These are phyloP conservation scores for Heteromurus nitidus DNA, from an alignment of 2,888 invertebrate genomes.

Conservation along the genomic window DNA sequence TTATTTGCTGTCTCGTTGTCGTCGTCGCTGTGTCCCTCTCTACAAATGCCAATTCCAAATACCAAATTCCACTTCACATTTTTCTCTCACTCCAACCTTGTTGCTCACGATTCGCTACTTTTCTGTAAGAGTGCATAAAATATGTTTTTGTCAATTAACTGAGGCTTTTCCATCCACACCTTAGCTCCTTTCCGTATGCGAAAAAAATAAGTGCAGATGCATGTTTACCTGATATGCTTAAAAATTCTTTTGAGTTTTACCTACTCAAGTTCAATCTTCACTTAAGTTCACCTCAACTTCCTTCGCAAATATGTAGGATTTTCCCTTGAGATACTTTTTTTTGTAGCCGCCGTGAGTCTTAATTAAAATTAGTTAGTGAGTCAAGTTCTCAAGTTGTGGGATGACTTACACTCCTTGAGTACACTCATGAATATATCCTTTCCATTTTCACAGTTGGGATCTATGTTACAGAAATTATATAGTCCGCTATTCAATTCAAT, in stretches of 20 bases:
- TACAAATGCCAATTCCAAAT: not conserved
- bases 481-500: too few species aligned
- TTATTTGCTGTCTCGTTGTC: not conserved
- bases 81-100: not conserved
- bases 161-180: too few species aligned
- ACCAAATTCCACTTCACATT: not conserved
- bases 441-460: too few species aligned
- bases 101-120: not conserved
- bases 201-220: not conserved
- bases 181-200: not conserved
- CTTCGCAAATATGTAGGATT: not conserved
- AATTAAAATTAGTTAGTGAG: not conserved
- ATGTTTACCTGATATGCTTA: not conserved
- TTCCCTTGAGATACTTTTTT: constrained; percentile 7
- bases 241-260: not conserved
- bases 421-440: too few species aligned
- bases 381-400: not conserved
- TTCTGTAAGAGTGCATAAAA: too few species aligned
- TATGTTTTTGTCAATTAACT: not conserved
- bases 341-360: not conserved
- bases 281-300: not conserved
- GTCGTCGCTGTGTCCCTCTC: not conserved
- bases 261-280: not conserved
- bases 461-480: too few species aligned
- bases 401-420: too few species aligned